Conservation (phyloP, 2,888 invertebrate species). For the Argyra leucocephala region DNA sequence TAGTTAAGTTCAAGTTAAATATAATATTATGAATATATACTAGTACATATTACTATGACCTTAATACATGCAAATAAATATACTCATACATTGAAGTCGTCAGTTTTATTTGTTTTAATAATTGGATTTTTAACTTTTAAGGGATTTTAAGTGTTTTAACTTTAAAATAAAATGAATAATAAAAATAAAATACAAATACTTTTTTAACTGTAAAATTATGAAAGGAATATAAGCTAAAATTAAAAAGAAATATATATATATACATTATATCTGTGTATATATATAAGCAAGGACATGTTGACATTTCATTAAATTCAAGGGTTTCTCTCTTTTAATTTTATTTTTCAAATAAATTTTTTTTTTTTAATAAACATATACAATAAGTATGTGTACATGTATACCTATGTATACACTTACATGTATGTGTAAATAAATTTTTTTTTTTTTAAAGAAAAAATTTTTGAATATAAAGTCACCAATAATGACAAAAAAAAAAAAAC, state of each 20-base stretch:
- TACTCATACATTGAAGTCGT: background rate
- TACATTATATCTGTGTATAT: background rate
- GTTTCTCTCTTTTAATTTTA: background rate
- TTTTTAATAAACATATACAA: too few relatives aligned
- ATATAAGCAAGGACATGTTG: constrained; percentile 4
- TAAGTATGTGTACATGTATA: too few relatives aligned
- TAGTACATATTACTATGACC: too few relatives aligned
- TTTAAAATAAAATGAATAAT: background rate
- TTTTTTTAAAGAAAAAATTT: too few relatives aligned
- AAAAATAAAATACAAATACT: background rate
- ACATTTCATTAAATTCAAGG: constrained; percentile 1
- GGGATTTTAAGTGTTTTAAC: background rate
- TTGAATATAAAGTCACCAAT: too few relatives aligned
- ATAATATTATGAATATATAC: too few relatives aligned
- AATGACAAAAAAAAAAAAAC: too few relatives aligned
- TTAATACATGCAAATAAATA: too few relatives aligned
- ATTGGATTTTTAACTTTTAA: constrained; percentile 2
- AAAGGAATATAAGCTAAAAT: too few relatives aligned
- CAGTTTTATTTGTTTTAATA: constrained; percentile 5
- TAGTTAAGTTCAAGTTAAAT: too few relatives aligned
- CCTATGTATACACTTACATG: background rate
- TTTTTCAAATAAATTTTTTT: background rate
- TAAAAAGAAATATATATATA: too few relatives aligned
- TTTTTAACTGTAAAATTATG: background rate
- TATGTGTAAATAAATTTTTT: too few relatives aligned